A percentile compares a stretch with the other conserved stretches of the same genome.
Conservation (phyloP, 1,140 invertebrate genomes). For the Drosophila sucinea region DNA sequence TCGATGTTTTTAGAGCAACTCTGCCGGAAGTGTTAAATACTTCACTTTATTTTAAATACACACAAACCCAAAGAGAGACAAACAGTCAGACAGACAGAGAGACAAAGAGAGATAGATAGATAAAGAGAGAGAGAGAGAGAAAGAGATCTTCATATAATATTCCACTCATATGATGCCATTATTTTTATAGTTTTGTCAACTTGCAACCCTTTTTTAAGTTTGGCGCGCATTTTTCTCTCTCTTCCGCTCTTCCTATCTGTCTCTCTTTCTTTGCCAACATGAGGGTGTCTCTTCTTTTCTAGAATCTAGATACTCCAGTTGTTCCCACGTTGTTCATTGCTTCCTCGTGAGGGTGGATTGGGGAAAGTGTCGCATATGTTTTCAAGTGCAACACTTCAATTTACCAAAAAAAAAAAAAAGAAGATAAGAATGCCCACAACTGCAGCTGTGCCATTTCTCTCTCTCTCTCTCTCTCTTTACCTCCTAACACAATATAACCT, state of each 20-base stretch:
- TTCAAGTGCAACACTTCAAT: conserved; percentile 76
- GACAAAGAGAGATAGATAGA: conserved; percentile 15
- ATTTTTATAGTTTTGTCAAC: conserved; percentile 69
- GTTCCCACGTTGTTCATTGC: conserved; percentile 17
- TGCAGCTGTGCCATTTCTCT: conserved; percentile 41
- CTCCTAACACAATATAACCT: not conserved
- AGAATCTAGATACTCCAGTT: conserved; percentile 8
- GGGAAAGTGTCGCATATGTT: conserved; percentile 76
- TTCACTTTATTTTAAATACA: conserved; percentile 78
- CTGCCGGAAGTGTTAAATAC: conserved; percentile 80
- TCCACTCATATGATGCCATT: conserved; percentile 76
- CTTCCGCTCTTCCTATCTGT: conserved; percentile 41
- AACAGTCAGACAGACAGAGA: conserved; percentile 1
- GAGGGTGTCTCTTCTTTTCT: conserved; percentile 53
- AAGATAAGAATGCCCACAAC: conserved; percentile 21
- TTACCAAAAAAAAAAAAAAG: conserved; percentile 34
- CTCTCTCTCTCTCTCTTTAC: not conserved
- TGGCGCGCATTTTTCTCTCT: conserved; percentile 68
- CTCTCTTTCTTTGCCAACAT: conserved; percentile 29
- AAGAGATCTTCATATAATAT: conserved; percentile 52
- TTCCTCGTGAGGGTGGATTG: conserved; percentile 48
- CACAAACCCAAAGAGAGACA: conserved; percentile 14
- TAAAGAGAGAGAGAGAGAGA: conserved; percentile 15
- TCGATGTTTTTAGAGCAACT: conserved; percentile 44
- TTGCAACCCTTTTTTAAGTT: conserved; percentile 68